Conservation (phyloP, 2,113 vertebrate genomes). For the Phyllostomus hastatus region DNA sequence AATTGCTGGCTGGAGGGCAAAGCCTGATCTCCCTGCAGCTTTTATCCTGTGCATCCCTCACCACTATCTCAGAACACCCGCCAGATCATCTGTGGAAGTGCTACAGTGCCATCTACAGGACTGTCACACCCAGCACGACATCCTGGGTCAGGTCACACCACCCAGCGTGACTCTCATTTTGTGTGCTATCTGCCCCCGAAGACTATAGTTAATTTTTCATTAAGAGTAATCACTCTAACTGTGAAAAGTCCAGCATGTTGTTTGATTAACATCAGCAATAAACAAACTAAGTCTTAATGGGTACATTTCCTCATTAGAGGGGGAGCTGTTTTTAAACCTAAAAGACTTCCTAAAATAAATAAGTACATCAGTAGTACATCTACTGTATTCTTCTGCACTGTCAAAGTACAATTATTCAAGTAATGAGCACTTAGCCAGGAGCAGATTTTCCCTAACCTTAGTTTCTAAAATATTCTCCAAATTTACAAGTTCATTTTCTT, state of each 20-base stretch:
- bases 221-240: background rate
- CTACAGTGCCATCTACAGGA: slow-evolving; percentile 69
- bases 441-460: background rate
- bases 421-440: background rate
- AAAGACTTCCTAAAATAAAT: slow-evolving; percentile 1
- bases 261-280: slow-evolving; percentile 37
- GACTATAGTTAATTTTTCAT: background rate
- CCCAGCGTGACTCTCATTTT: background rate
- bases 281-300: background rate
- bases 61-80: background rate
- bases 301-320: background rate
- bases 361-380: background rate
- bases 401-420: background rate
- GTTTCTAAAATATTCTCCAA: slow-evolving; percentile 16
- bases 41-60: background rate
- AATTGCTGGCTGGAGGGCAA: slow-evolving; percentile 31
- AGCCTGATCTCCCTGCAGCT: background rate
- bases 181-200: background rate
- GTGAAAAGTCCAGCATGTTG: background rate
- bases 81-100: background rate
- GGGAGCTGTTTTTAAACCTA: slow-evolving; percentile 12
- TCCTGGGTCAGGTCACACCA: background rate
- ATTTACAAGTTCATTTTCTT: background rate
- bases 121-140: accelerated
- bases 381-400: background rate